Conservation (phyloP, 1,140 invertebrate species). For the Reticulitermes speratus region DNA sequence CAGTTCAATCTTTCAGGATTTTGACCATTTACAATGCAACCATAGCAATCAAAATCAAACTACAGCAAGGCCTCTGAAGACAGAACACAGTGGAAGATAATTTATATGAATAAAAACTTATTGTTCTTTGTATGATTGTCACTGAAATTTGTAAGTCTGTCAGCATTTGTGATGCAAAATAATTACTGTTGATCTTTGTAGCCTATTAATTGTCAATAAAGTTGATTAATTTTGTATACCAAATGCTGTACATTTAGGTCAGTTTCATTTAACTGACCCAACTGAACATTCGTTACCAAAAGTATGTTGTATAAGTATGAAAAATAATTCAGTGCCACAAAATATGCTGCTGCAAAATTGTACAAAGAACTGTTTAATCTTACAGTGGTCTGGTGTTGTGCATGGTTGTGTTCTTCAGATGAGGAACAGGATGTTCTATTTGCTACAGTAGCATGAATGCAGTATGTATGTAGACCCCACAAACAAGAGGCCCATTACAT, state of each 20-base stretch:
- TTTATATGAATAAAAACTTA: background rate
- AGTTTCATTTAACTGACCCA: background rate
- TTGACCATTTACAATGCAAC: background rate
- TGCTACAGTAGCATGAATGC: background rate
- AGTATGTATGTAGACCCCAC: background rate
- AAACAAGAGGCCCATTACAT: background rate
- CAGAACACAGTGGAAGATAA: background rate
- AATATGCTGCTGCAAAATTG: background rate
- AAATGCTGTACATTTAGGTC: background rate
- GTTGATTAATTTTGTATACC: background rate
- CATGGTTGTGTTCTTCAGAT: background rate
- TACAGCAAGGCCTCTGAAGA: background rate
- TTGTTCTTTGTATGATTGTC: constrained; percentile 11
- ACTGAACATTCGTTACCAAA: background rate
- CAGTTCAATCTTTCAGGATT: background rate
- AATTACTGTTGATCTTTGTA: background rate
- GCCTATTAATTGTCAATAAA: background rate
- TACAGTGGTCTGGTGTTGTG: background rate
- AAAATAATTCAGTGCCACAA: background rate
- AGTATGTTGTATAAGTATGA: background rate
- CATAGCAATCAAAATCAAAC: background rate
- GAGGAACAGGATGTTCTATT: background rate
- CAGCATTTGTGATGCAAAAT: background rate
- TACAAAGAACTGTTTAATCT: background rate
- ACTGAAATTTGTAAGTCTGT: background rate